Evolutionary conservation across 2,888 invertebrate species (phyloP), one percentile per base, ranked within the genome.

Genomic region (Drosophila recens): DNA sequence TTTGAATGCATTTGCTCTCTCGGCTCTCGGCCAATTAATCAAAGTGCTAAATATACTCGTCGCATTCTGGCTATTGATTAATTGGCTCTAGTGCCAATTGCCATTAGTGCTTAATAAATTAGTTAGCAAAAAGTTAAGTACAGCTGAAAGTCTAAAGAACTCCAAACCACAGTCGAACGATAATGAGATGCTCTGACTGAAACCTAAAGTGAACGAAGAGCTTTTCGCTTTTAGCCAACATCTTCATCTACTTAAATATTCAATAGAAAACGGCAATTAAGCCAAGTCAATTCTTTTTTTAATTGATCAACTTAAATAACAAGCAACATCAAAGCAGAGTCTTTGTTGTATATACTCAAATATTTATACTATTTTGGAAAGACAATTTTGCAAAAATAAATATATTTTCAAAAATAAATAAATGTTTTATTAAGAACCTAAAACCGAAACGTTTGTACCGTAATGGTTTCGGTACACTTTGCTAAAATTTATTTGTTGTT

Each of bases 71-170:
- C 45, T 57, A 76, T 80, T 89, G 89, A 83, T 89, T 83, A 83
- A 83, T 88, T 72, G 77, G 64, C 64, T 72, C 62, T 51, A 71
- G 56, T 77, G 89, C 67, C 80, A 83, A 75, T 67, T 73, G 87
- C 89, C 88, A 88, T 86, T 88, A 83, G 72, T 63, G 79, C 68
- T 76, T 80, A 73, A 88, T 86, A 71, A 83, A 88, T 83, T 77
- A 67, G 70, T 67, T 67, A n/a, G 27, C n/a, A 17, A 48, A 72
- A 78, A 83, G 58, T 77, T 67, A 38, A 61, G 72, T 45, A 49
- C 38, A 40, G 46, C 62, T 9, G n/a, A 72, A 46, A 56, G 42
- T 42, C 36, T 4, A 51, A 23, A 34, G 33, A 48, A 15, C 43
- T 43, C 36, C 8, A 58, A 56, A 8, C n/a, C 34, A 34, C 40